Base-by-base conservation (phyloP, 2,888 invertebrate genomes). In the Keiferia lycopersicella region DNA sequence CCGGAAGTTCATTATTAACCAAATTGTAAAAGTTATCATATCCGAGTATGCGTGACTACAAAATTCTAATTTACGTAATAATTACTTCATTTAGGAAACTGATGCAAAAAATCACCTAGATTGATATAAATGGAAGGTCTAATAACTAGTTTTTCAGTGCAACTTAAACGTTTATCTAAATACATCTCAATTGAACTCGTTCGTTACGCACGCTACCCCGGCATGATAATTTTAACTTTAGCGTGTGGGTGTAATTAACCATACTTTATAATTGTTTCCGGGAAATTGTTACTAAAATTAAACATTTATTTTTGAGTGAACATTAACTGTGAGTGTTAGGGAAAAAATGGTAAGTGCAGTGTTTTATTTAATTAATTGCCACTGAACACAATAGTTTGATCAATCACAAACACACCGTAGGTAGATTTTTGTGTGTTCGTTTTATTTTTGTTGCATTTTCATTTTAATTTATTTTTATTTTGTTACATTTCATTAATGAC, bases 401-500 rank as follows among this genome's bases (percentile, higher is more conserved):
- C 57, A 22, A 68, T 65, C 66, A 67, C 64, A 61, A 74, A 71
- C n/a, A 71, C 71, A 69, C 64, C 2, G 64, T 61, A 70, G 65
- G 64, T 67, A 70, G 69, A 65, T 69, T 38, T 70, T 67, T 67
- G 70, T 71, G 69, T 72, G 76, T 73, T 78, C 67, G 69, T 79
- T 79, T 68, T 62, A 61, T 74, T 75, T 76, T 53, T 26, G n/a
- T 22, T 26, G 4, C 12, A 74, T 66, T 71, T 73, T 71, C 6
- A 20, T 53, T 2, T 53, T n/a, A 78, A 78, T 68, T 62, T 61
- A 74, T 75, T 76, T 76, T 72, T 73, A 68, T 72, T 71, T 78
- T 70, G 75, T 77, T 71, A 71, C 73, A 73, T 66, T 68, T 73
- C n/a, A n/a, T 76, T 72, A 77, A 81, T 85, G 88, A 89, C 88